Evolutionary conservation across 2,797 vertebrate species (phyloP).

Genomic region (Cryptoprocta ferox): DNA sequence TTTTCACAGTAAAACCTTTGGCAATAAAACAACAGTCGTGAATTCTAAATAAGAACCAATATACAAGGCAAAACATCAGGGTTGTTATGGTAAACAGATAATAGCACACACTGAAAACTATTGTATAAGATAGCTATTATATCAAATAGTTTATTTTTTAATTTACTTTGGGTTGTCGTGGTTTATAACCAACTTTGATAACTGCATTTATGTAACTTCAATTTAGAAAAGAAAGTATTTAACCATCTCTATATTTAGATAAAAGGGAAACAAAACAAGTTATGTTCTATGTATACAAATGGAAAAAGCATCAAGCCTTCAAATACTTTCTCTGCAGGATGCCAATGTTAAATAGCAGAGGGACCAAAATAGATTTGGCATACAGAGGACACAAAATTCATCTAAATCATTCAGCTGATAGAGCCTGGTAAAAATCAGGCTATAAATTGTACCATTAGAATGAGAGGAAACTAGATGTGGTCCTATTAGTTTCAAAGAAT

Average conservation of each 20-base stretch:
- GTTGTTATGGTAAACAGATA: background rate
- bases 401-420: slow-evolving; percentile 35
- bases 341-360: slow-evolving; percentile 28
- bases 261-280: slow-evolving; percentile 28
- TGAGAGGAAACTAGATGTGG: background rate
- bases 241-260: background rate
- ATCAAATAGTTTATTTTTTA: slow-evolving; percentile 20
- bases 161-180: background rate
- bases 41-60: slow-evolving; percentile 44
- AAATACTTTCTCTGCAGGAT: slow-evolving; percentile 40
- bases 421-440: slow-evolving; percentile 15
- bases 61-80: background rate
- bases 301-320: slow-evolving; percentile 13
- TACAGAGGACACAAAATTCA: background rate
- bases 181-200: slow-evolving; percentile 33
- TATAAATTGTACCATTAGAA: background rate
- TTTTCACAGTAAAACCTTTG: background rate
- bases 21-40: background rate
- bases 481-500: background rate
- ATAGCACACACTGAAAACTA: background rate
- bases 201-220: background rate
- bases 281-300: background rate
- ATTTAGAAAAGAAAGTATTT: background rate
- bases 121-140: background rate
- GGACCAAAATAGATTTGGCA: slow-evolving; percentile 27